Percentiles rank a stretch among this genome's conserved stretches.
These are phyloP conservation scores for Ellobium chinense DNA, from an alignment of 2,888 invertebrate genomes.

Conservation along the genomic window DNA sequence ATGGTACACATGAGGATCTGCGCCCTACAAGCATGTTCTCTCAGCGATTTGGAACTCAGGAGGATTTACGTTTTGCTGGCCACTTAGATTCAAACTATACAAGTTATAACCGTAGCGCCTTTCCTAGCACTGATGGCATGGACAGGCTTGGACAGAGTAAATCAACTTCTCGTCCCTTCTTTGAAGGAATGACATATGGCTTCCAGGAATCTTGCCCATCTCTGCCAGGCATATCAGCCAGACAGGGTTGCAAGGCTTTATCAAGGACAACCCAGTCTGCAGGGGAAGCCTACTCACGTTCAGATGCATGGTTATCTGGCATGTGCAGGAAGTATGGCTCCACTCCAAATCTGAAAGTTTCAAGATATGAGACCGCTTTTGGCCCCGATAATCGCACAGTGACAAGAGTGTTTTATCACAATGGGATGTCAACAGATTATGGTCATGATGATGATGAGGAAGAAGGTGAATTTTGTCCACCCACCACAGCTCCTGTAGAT, in stretches of 20 bases:
- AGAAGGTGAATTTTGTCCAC: constrained; percentile 20
- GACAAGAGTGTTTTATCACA: constrained; percentile 69
- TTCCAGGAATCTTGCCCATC: constrained; percentile 27
- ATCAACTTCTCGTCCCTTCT: not conserved
- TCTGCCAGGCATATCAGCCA: not conserved
- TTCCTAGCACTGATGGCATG: constrained; percentile 35
- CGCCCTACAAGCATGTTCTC: not conserved
- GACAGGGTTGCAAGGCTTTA: constrained; percentile 50
- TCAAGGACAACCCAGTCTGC: constrained; percentile 63
- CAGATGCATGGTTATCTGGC: constrained; percentile 47
- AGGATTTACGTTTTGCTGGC: constrained; percentile 17
- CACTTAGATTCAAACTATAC: not conserved
- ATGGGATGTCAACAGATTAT: constrained; percentile 66
- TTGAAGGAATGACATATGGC: not conserved
- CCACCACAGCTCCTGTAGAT: not conserved
- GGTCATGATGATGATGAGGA: constrained; percentile 56
- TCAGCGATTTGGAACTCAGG: constrained; percentile 15
- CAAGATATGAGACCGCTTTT: constrained; percentile 71
- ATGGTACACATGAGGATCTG: constrained; percentile 28
- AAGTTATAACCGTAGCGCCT: not conserved
- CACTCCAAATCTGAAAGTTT: constrained; percentile 57
- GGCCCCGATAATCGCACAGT: constrained; percentile 73
- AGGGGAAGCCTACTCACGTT: constrained; percentile 55
- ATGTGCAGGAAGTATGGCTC: constrained; percentile 52
- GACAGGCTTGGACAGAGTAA: constrained; percentile 7